Evolutionary conservation across 2,888 invertebrate species (phyloP).

Genomic region (Aquatica leii): DNA sequence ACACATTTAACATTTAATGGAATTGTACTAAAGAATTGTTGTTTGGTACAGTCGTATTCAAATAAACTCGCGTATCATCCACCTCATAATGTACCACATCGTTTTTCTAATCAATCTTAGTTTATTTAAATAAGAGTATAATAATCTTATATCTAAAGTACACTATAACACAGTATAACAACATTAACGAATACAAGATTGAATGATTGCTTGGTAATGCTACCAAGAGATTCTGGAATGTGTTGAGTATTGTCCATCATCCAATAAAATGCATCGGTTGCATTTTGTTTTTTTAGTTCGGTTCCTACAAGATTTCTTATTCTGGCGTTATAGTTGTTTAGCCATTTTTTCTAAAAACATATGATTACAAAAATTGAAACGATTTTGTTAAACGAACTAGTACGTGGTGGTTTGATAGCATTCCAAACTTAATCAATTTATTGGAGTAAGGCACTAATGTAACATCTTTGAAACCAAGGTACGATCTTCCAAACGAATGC

Average conservation of each 20-base stretch:
- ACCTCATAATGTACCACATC: too few relatives aligned
- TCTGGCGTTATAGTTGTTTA: constrained; percentile 80
- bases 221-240: constrained; percentile 61
- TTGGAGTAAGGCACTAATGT: constrained; percentile 90
- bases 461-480: constrained; percentile 79
- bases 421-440: constrained; percentile 78
- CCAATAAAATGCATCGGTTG: constrained; percentile 81
- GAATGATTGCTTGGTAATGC: constrained; percentile 6
- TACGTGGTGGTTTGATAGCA: constrained; percentile 85
- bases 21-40: background rate
- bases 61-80: too few relatives aligned
- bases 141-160: constrained; percentile 7
- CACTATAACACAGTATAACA: constrained; percentile 2
- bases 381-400: background rate
- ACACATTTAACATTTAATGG: background rate
- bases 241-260: constrained; percentile 82
- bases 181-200: constrained; percentile 7
- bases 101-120: too few relatives aligned
- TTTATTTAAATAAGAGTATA: too few relatives aligned
- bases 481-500: constrained; percentile 63
- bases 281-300: constrained; percentile 74
- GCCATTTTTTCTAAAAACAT: constrained; percentile 73
- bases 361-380: background rate
- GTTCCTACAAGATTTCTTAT: constrained; percentile 77
- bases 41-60: background rate